phyloP scores from a whole-genome alignment of 2,888 invertebrate species.

The Himalopsyche kuldschensis region DNA sequence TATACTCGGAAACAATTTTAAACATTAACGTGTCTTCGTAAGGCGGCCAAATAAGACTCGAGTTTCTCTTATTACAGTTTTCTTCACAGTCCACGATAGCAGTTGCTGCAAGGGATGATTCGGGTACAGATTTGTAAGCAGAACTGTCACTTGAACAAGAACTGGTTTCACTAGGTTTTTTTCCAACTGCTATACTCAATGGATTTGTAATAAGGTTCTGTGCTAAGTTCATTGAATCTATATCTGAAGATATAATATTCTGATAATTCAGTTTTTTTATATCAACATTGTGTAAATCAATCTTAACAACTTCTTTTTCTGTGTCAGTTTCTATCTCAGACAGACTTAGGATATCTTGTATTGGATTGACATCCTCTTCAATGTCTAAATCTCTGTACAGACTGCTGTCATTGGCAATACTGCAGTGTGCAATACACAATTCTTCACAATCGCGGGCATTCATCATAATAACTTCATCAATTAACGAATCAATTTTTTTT shows the following conservation, averaged over 20 bases:
- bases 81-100: neutral
- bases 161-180: neutral
- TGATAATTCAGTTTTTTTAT: too few species aligned
- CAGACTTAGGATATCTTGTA: too few species aligned
- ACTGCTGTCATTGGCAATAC: neutral
- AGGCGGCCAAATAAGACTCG: conserved; percentile 50
- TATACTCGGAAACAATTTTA: conserved; percentile 51
- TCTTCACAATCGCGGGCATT: neutral
- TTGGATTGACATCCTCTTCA: neutral
- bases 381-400: neutral
- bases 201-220: too few species aligned
- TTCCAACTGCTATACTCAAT: neutral
- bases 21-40: conserved; percentile 53
- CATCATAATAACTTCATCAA: neutral
- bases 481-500: neutral
- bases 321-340: too few species aligned
- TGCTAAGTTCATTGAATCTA: too few species aligned
- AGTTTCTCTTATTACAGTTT: neutral
- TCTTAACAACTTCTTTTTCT: too few species aligned
- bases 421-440: neutral
- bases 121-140: neutral
- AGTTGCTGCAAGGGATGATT: neutral
- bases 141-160: neutral
- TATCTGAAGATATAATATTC: too few species aligned
- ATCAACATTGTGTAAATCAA: too few species aligned